Conservation (phyloP, 2,888 invertebrate species). For the Matsumyia berberina region DNA sequence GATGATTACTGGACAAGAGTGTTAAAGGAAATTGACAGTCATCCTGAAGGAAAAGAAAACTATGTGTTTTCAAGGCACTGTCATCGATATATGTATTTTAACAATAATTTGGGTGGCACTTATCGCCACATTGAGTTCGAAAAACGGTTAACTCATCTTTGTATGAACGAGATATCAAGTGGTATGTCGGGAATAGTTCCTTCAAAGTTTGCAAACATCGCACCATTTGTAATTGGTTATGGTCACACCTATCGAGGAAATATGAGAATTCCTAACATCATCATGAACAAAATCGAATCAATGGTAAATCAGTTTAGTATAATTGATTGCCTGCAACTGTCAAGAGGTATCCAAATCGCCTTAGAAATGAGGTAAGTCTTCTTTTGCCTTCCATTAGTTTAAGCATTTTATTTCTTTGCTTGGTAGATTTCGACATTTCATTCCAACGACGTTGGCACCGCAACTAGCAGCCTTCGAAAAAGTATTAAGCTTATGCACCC, state of each 20-base stretch:
- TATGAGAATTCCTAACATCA: constrained; percentile 82
- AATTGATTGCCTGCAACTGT: constrained; percentile 84
- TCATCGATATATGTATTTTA: constrained; percentile 86
- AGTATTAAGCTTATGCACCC: constrained; percentile 81
- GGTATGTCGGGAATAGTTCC: constrained; percentile 83
- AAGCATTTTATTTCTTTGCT: constrained; percentile 17
- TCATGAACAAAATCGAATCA: constrained; percentile 83
- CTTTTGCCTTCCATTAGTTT: constrained; percentile 5
- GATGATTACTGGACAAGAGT: constrained; percentile 85
- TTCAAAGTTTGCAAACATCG: constrained; percentile 82
- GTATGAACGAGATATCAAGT: constrained; percentile 82
- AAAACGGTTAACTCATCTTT: constrained; percentile 82
- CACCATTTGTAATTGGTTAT: constrained; percentile 85
- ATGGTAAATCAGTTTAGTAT: constrained; percentile 83
- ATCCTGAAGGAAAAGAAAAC: constrained; percentile 78
- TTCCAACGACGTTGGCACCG: constrained; percentile 78
- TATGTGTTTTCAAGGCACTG: constrained; percentile 83
- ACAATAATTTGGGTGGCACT: constrained; percentile 85
- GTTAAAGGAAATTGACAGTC: constrained; percentile 80
- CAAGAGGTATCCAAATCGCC: constrained; percentile 84
- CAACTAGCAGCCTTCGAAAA: constrained; percentile 81
- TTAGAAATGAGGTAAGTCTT: constrained; percentile 79
- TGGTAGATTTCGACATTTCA: constrained; percentile 79
- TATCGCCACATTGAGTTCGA: constrained; percentile 85
- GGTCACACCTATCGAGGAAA: constrained; percentile 81